Evolutionary conservation across 1,140 invertebrate species (phyloP), one percentile per base, ranked within the genome.

Genomic region (Adelges cooleyi): DNA sequence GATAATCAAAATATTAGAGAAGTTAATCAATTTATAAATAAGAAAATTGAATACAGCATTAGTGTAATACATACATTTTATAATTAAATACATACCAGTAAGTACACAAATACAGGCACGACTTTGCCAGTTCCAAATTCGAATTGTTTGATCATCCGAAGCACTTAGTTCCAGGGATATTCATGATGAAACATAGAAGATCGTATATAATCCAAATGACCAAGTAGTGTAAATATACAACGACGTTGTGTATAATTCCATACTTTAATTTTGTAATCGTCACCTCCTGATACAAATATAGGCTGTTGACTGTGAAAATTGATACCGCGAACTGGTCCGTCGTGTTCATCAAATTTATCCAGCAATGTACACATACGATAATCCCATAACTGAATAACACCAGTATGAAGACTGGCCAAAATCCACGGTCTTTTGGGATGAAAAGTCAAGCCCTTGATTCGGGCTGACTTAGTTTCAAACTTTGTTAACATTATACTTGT

Each of bases 101-200:
- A 97, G 75, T 9, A 96, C 91, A 72, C 89, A 94, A 70, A 97
- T 95, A 75, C 95, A 98, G 65, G 89, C 92, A n/a, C 97, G 83
- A 20, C 94, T 97, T 75, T 99, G 97, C 97, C 97, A 99, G 75
- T 99, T 99, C 97, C 97, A 99, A 69, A 99, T 96, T 62, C 95
- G 81, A 68, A 98, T 95, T 1, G 94, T 98, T 76, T 96, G 96
- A 80, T 99, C 97, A 80, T 98, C 95, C 4, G 93, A 97, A 4
- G 91, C 89, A 74, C 90, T 98, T 25, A 99, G 78, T 68, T 98
- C 97, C 97, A 99, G 2, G 97, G 97, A 75, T 99, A 98, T 74
- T 99, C 95, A 79, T 98, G 90, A 78, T 99, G 97, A 73, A 99
- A 99, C 69, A 87, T 82, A 22, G 95, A 98, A 1, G 95, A 98